These are phyloP conservation scores for Enteromius thamalakanensis DNA, from an alignment of 2,797 vertebrate genomes.

Conservation along the genomic window DNA sequence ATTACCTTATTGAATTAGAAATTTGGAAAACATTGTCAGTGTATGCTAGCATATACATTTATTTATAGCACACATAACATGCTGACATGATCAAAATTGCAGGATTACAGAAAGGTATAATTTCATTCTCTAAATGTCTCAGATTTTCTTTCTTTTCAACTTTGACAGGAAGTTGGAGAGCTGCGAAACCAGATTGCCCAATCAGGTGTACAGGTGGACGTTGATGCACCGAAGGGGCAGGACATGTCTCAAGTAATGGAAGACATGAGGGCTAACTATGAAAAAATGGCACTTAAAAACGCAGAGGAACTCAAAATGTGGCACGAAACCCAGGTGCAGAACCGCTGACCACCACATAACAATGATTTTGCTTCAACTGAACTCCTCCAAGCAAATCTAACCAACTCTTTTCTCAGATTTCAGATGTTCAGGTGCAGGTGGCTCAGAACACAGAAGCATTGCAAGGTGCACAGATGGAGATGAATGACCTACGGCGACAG, in stretches of 20 bases:
- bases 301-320: constrained; percentile 85
- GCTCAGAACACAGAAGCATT: constrained; percentile 85
- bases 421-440: constrained; percentile 83
- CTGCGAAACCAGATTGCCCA: constrained; percentile 83
- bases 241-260: constrained; percentile 87
- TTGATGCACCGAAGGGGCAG: constrained; percentile 89
- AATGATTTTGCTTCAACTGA: neutral
- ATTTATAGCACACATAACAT: neutral
- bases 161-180: constrained; percentile 83
- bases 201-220: constrained; percentile 88
- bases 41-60: neutral
- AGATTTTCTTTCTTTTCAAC: neutral
- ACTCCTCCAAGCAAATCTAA: neutral
- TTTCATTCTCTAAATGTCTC: neutral
- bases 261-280: constrained; percentile 87
- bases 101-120: neutral
- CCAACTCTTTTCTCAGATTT: constrained; percentile 72
- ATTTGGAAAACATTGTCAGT: neutral
- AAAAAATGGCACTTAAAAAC: constrained; percentile 85
- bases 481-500: constrained; percentile 79
- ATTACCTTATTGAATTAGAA: neutral
- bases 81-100: neutral
- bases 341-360: neutral
- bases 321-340: constrained; percentile 83
- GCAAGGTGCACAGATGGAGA: constrained; percentile 76